Evolutionary conservation across 2,797 vertebrate genomes (phyloP), one percentile per base, ranked within the genome.

Genomic region (Notolabrus celidotus): DNA sequence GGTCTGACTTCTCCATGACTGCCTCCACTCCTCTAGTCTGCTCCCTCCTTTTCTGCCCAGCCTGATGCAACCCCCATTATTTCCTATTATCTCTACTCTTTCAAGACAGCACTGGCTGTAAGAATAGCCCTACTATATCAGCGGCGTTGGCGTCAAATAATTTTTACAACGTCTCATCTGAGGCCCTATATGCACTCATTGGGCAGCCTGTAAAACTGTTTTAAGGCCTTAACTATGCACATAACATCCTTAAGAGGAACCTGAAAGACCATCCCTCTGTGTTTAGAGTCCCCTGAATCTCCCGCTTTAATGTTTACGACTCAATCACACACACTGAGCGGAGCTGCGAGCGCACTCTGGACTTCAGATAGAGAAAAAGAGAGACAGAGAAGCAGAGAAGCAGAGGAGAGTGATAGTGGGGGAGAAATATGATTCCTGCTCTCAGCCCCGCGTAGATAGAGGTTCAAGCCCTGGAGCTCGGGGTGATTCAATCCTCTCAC

Each of bases 1-100:
- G 90, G 89, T 92, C 90, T 93, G 91, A 93, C 88, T 88, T 79
- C 92, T 89, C 55, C 87, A 73, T 91, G 87, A 88, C 88, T 89
- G 92, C 87, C 86, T 89, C 85, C 86, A 71, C 86, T 89, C 86
- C 79, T 86, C 85, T 91, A 88, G 84, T 88, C 90, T 88, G 75
- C 83, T 88, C 86, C 88, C 81, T 81, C 80, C 84, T 84, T 86
- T 87, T 82, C 85, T 71, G 76, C 88, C 86, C 86, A 65, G 82
- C 88, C 90, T 83, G 86, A 87, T 72, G 84, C 89, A 65, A 60
- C 85, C 86, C 86, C 86, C 87, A 77, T 83, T 88, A 88, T 84
- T 88, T 54, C 70, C 79, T 65, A 86, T 91, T 92, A 90, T 90
- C 85, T 86, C 79, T 33, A 34, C 77, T 83, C 89, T 87, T 74